phyloP scores from a whole-genome alignment of 2,797 vertebrate species.

The Falco columbarius region DNA sequence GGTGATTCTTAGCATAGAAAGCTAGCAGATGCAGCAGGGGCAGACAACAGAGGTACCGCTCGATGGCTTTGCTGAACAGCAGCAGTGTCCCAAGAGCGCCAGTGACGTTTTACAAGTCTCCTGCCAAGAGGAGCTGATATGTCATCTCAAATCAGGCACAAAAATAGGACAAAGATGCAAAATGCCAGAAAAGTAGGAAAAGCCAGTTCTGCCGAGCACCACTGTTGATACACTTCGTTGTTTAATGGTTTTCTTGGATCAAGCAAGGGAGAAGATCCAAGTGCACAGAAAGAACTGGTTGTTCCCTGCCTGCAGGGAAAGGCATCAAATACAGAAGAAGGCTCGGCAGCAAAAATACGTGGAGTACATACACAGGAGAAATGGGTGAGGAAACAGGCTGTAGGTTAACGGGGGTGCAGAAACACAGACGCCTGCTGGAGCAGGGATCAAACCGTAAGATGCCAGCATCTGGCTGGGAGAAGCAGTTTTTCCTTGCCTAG shows the following conservation, averaged over 20 bases:
- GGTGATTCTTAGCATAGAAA: background rate
- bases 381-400: background rate
- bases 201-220: background rate
- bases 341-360: background rate
- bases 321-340: background rate
- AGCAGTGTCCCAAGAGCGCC: background rate
- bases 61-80: background rate
- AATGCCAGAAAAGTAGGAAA: background rate
- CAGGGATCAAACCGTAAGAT: fast-evolving
- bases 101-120: background rate
- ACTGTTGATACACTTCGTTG: background rate
- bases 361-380: background rate
- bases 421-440: background rate
- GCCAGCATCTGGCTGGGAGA: background rate
- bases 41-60: background rate
- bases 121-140: background rate
- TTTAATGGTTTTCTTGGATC: background rate
- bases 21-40: background rate
- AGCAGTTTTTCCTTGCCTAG: background rate
- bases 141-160: background rate
- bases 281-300: background rate
- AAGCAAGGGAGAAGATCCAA: background rate
- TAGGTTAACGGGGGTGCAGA: background rate
- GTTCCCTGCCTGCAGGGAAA: background rate
- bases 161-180: constrained; percentile 25